A percentile compares a stretch with the other conserved stretches of the same genome.
These are phyloP conservation scores for Plectrocnemia conspersa DNA, from an alignment of 1,140 invertebrate genomes.

Conservation along the genomic window DNA sequence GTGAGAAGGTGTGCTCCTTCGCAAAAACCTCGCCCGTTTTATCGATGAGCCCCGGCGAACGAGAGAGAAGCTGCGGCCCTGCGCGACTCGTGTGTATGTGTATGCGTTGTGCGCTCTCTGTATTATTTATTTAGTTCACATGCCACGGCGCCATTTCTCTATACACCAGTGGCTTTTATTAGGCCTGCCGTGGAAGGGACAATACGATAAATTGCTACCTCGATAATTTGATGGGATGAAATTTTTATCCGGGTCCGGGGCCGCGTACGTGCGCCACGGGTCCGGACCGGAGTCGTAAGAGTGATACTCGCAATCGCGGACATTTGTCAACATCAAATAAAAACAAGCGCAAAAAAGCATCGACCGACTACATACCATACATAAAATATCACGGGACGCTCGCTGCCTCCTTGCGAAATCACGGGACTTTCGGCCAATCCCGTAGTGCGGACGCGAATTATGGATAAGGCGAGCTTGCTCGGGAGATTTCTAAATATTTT, in stretches of 20 bases:
- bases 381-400: too few species aligned
- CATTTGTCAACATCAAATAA: too few species aligned
- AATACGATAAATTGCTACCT: constrained; percentile 26
- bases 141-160: constrained; percentile 22
- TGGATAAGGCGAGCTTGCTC: too few species aligned
- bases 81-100: background rate
- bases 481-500: too few species aligned
- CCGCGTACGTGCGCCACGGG: too few species aligned
- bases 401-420: too few species aligned
- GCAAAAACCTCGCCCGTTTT: constrained; percentile 15
- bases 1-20: too few species aligned
- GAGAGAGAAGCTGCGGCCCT: constrained; percentile 5
- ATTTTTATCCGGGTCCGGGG: constrained; percentile 17
- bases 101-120: constrained; percentile 11
- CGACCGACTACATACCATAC: too few species aligned
- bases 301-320: background rate
- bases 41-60: constrained; percentile 14
- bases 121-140: constrained; percentile 27
- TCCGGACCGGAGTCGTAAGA: background rate
- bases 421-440: too few species aligned
- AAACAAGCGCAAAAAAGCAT: too few species aligned
- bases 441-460: too few species aligned
- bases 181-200: constrained; percentile 16
- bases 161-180: constrained; percentile 26
- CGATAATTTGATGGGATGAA: constrained; percentile 26